Base-by-base conservation (phyloP, 2,113 vertebrate species). In the Cyanoramphus novaezelandiae region DNA sequence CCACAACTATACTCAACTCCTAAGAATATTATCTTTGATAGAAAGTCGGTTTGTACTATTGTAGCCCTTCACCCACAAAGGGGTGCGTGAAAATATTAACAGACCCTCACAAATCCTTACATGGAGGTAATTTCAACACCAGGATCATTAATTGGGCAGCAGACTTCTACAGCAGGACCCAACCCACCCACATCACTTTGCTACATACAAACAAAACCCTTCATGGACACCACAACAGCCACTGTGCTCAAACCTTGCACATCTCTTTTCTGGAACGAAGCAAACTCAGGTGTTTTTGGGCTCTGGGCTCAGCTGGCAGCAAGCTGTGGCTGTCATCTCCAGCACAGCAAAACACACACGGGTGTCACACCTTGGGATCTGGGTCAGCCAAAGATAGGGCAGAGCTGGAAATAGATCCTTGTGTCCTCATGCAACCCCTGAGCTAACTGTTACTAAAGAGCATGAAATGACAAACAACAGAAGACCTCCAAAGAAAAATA, bases 171-270 rank as follows among this genome's bases (percentile, higher is more conserved):
- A 65, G 60, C 60, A 92, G 46, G 28, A 90, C 29, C 17, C 31
- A 20, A 18, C 13, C 6, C 29, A 37, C 4, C 13, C 23, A 43
- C 9, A 35, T 28, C 1, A 1, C 25, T 27, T 35, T 10, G 18
- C 64, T 31, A 6, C 1, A 18, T 2, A 18, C 12, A 46, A 64
- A 31, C 6, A 29, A 31, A 29, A 13, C 0, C 0, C 7, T 19
- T 23, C 21, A 1, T 0, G 1, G 60, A 11, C 68, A 67, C 11
- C n/a, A 35, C 1, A 0, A 23, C 27, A 11, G 0, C 0, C 0
- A 0, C 10, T 6, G 2, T 0, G 0, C 39, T 75, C 85, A 37
- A 49, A 80, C 29, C 63, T 55, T 1, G 35, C 39, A 6, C 63
- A 0, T 0, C 11, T 8, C 20, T 10, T 46, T 62, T 16, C 13